A percentile compares a stretch with the other conserved stretches of the same genome.
Evolutionary conservation across 2,113 vertebrate species (phyloP).

Genomic region (Sapayoa aenigma): DNA sequence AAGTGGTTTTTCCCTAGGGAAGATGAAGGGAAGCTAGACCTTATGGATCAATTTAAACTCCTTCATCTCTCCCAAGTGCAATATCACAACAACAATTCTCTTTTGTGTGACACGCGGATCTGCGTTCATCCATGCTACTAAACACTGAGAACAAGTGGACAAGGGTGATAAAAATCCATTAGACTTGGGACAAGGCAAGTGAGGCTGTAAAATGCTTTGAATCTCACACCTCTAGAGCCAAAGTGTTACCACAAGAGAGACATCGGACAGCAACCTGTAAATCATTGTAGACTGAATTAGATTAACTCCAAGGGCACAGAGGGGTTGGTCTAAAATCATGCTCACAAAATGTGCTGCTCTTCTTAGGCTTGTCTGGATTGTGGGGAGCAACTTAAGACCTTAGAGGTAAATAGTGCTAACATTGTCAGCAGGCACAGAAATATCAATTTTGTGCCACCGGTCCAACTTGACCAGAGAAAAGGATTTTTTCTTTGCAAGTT

Average conservation of each 20-base stretch:
- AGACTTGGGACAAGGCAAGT: not conserved
- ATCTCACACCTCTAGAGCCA: not conserved
- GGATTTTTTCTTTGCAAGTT: not conserved
- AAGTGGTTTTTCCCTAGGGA: not conserved
- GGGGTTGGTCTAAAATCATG: not conserved
- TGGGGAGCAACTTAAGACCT: not conserved
- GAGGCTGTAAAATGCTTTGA: not conserved
- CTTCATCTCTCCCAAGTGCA: not conserved
- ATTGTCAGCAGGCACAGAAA: not conserved
- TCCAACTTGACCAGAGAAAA: not conserved
- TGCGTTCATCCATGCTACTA: not conserved
- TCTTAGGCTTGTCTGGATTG: not conserved
- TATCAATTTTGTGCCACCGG: not conserved
- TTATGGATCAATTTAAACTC: not conserved
- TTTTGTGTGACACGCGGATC: not conserved
- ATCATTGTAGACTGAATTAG: not conserved
- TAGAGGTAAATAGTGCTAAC: not conserved
- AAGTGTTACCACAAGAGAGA: not conserved
- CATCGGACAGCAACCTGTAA: not conserved
- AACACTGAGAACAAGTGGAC: not conserved
- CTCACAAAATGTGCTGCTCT: not conserved
- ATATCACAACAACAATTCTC: not conserved
- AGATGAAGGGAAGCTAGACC: not conserved
- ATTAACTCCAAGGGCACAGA: not conserved
- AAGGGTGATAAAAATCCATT: not conserved